Base-by-base conservation (phyloP, 2,888 invertebrate genomes). In the Eurois occulta region DNA sequence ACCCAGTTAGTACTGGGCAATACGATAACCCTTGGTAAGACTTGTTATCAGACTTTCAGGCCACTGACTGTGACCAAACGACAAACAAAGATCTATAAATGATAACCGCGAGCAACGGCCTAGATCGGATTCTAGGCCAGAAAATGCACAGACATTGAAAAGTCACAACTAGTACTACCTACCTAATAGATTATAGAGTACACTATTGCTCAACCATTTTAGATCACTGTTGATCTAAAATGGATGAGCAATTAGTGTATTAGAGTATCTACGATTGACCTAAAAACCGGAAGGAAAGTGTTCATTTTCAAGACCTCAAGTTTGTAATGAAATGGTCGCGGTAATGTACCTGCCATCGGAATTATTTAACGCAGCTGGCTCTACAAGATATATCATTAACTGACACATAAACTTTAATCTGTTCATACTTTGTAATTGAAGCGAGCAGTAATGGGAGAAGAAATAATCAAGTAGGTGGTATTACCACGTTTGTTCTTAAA, bases 371-470 rank as follows among this genome's bases (percentile, higher is more conserved):
- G 55, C 66, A 73, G 69, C 52, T 52, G 32, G 52, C 64, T 35
- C n/a, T 16, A 5, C 8, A 32, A 69, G 32, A 78, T 73, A 78
- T 73, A 60, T 84, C 38, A 84, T 82, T 80, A 84, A 6, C 70
- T 58, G n/a, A 79, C 58, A 46, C 13, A 48, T 70, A 60, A 84
- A 74, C 16, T 67, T 80, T 71, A 80, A 82, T 75, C 6, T 74
- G 52, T 79, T 84, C n/a, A 68, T 75, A 67, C 43, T 68, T 28
- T 24, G 43, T 75, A 72, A 80, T 80, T 74, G 68, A 69, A 64
- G 28, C 55, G 13, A 75, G 1, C 7, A 48, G 32, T 74, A 71
- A 67, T 41, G 62, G 70, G n/a, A 13, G 28, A 1, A 58, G 52
- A 41, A 60, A 60, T 71, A 46, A 64, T 35, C 16, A 21, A 43